phyloP scores from a whole-genome alignment of 2,797 vertebrate genomes.

The Lacerta viridis region DNA sequence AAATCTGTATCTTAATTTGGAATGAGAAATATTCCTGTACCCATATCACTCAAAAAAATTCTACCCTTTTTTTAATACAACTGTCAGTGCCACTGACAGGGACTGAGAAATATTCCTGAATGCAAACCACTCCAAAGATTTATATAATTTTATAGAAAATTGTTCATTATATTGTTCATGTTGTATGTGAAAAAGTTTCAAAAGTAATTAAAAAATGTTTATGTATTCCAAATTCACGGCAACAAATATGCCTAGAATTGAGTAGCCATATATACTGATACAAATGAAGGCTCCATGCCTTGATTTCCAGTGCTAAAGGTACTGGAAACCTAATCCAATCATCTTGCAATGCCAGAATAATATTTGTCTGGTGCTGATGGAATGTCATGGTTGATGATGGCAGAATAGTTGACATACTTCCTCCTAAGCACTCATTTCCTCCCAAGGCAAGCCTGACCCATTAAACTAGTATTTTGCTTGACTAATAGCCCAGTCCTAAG shows the following conservation, averaged over 20 bases:
- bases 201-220: background rate
- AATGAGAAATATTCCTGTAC: slow-evolving; percentile 41
- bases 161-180: background rate
- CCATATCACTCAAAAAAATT: background rate
- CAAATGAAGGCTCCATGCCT: background rate
- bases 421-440: background rate
- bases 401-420: background rate
- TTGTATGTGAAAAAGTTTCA: background rate
- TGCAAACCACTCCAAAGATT: no score
- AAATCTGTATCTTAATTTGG: slow-evolving; percentile 4
- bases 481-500: background rate
- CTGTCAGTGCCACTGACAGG: no score
- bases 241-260: background rate
- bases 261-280: background rate
- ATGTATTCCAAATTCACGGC: background rate
- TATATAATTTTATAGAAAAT: no score
- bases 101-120: no score
- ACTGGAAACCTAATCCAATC: background rate
- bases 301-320: background rate
- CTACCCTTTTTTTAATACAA: background rate
- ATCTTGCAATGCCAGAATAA: background rate
- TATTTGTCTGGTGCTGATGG: background rate
- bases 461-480: background rate
- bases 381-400: background rate
- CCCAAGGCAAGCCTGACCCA: background rate